Evolutionary conservation across 1,140 invertebrate genomes (phyloP).

Genomic region (Sarcophaga bullata): DNA sequence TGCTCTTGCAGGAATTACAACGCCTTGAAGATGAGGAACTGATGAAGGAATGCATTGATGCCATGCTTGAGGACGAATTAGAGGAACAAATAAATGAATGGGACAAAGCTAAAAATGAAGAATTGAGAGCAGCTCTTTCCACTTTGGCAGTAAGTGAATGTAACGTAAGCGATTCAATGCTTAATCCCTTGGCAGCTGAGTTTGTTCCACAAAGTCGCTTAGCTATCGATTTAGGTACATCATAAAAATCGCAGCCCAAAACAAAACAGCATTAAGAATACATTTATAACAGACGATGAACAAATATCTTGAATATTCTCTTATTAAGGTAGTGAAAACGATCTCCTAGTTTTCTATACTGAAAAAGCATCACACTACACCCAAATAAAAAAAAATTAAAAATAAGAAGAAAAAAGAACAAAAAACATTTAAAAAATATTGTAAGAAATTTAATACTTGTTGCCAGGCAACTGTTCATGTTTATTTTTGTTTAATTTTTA

Average conservation of each 20-base stretch:
- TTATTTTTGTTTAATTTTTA: not conserved
- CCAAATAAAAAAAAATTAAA: conserved; percentile 4
- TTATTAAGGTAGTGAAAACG: conserved; percentile 11
- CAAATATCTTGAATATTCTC: conserved; percentile 31
- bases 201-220: conserved; percentile 72
- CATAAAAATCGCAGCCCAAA: conserved; percentile 48
- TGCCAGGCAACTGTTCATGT: conserved; percentile 25
- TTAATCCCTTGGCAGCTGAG: conserved; percentile 83
- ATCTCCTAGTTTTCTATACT: conserved; percentile 31
- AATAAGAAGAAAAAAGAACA: not conserved
- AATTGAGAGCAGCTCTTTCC: conserved; percentile 58
- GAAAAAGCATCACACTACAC: not conserved
- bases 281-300: not conserved
- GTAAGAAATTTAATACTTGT: conserved; percentile 9
- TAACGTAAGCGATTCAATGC: conserved; percentile 70
- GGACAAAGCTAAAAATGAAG: conserved; percentile 63
- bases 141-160: conserved; percentile 62
- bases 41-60: conserved; percentile 87
- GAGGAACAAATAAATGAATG: conserved; percentile 65
- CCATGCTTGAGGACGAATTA: conserved; percentile 79
- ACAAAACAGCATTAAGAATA: conserved; percentile 1
- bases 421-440: conserved; percentile 11
- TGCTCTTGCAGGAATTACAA: conserved; percentile 72
- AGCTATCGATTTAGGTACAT: conserved; percentile 55
- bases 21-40: conserved; percentile 86